Conservation (phyloP, 2,888 invertebrate species). For the Tribolium freemani region DNA sequence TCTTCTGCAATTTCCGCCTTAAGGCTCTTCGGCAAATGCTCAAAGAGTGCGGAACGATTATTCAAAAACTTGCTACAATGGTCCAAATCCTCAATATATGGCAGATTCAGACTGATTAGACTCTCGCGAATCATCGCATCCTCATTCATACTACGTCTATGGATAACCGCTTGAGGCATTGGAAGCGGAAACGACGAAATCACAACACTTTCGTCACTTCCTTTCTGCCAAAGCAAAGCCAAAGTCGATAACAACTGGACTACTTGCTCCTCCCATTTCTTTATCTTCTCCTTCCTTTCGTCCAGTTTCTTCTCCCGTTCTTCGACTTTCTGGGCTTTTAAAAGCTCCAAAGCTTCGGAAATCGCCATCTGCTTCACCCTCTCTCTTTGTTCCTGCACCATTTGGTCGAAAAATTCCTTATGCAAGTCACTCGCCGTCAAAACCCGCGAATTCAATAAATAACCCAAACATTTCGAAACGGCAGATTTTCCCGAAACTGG, state of each 20-base stretch:
- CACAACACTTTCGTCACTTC: not conserved
- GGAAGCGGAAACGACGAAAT: conserved; percentile 59
- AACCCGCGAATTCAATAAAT: conserved; percentile 70
- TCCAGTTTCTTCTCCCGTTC: conserved; percentile 44
- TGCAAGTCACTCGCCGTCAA: conserved; percentile 64
- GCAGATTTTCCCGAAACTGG: conserved; percentile 74
- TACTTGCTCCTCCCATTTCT: conserved; percentile 64
- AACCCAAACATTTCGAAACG: conserved; percentile 71
- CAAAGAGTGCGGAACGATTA: conserved; percentile 37
- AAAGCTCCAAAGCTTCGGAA: conserved; percentile 53
- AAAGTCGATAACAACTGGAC: not conserved
- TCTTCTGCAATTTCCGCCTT: conserved; percentile 53
- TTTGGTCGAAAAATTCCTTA: conserved; percentile 50
- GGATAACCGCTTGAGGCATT: conserved; percentile 43
- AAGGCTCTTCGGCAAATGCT: conserved; percentile 50
- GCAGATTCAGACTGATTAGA: conserved; percentile 11
- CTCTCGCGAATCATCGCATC: not conserved
- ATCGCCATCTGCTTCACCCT: conserved; percentile 61
- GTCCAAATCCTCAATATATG: conserved; percentile 34
- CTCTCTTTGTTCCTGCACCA: conserved; percentile 62
- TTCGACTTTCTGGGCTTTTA: conserved; percentile 55
- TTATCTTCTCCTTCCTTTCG: conserved; percentile 58
- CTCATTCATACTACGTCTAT: not conserved
- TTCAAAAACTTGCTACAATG: conserved; percentile 30
- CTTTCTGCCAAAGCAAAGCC: not conserved